These are phyloP conservation scores for Hylaeus volcanicus DNA, from an alignment of 1,140 invertebrate genomes.

Conservation along the genomic window DNA sequence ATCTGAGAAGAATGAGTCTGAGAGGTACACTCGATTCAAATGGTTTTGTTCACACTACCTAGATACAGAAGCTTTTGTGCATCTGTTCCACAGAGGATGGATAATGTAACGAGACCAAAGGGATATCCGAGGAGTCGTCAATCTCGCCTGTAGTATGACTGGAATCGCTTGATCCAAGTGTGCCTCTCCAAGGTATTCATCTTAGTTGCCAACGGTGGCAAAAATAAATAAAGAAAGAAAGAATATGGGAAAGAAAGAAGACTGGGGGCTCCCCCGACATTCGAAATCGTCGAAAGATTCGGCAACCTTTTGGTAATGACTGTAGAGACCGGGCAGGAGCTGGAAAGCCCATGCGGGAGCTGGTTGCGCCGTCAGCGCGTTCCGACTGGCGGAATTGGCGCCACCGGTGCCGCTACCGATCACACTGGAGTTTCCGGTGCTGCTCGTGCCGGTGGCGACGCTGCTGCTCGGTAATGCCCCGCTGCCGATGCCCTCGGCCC, in stretches of 20 bases:
- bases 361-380: conserved; percentile 78
- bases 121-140: too few relatives aligned
- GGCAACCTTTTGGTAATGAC: conserved; percentile 91
- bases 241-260: not conserved
- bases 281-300: conserved; percentile 17
- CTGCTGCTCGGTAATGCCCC: not conserved
- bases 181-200: too few relatives aligned
- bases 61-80: too few relatives aligned
- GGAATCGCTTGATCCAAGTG: too few relatives aligned
- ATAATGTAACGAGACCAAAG: too few relatives aligned
- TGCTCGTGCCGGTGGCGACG: conserved; percentile 6
- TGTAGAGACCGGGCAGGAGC: conserved; percentile 90
- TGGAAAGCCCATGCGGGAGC: conserved; percentile 90
- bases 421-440: not conserved
- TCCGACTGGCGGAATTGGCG: conserved; percentile 69
- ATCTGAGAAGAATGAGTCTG: too few relatives aligned
- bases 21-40: too few relatives aligned
- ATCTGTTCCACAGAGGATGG: too few relatives aligned
- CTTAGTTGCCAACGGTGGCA: too few relatives aligned
- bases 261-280: not conserved
- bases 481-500: conserved; percentile 11
- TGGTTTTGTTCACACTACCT: too few relatives aligned
- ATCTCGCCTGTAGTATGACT: too few relatives aligned
- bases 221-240: too few relatives aligned
- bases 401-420: not conserved